Evolutionary conservation across 2,113 vertebrate species (phyloP), one percentile per base, ranked within the genome.

Genomic region (Bufo gargarizans): DNA sequence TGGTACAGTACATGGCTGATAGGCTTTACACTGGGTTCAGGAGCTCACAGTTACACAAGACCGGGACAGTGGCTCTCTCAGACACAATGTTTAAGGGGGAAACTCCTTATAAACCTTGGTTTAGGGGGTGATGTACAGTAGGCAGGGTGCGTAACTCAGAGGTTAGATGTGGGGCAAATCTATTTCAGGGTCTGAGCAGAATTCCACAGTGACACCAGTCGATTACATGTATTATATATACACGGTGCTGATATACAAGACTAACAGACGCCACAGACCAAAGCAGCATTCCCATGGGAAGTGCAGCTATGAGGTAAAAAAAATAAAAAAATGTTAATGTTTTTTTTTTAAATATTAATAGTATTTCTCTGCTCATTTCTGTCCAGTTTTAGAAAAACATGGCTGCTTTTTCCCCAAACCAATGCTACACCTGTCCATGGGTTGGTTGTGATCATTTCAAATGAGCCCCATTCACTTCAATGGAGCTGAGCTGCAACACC

Each of bases 161-260:
- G 58, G 58, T 61, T 17, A 61, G 58, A 61, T 14, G 17, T 61
- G 61, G 61, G 20, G 5, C 61, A 33, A 43, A 74, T 74, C 43
- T 47, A 47, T 74, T 47, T 43, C 14, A 6, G 33, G 69, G 69
- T 45, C 69, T 14, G 22, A 14, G 69, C 69, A 33, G 69, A 17
- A 69, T 69, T 84, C 82, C 82, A 17, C 10, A 4, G 1, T 84
- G 63, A 84, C 82, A 84, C 20, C 20, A 2, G 19, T 84, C 82
- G 2, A 71, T 56, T 12, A 49, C 82, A 84, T 65, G 12, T 84
- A 17, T 84, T 71, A 84, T 84, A 71, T 71, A 84, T 71, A 84
- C 47, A 14, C 45, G 0, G 45, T n/a, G 61, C 45, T 69, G 45
- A 49, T 65, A 14, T 17, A 49, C 43, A 11, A 82, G 58, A 45